Evolutionary conservation across 2,113 vertebrate species (phyloP), one percentile per base, ranked within the genome.

Genomic region (Nycticebus coucang): DNA sequence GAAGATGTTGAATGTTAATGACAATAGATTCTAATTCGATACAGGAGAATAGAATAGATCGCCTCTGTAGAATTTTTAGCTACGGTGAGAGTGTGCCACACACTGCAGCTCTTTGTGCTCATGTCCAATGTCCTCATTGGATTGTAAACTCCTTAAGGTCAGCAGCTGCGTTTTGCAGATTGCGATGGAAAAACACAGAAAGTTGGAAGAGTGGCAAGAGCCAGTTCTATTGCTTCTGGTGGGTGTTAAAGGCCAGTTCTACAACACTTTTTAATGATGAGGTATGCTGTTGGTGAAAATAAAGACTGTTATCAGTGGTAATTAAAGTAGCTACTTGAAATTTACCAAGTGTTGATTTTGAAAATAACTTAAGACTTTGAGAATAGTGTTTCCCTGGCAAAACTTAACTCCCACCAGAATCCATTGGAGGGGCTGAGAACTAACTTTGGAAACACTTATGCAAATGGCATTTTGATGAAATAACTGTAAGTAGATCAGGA

Each of bases 401-500:
- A 96, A 75, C 50, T 72, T 79, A 69, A 86, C 93, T 97, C 50
- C 89, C n/a, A 79, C 74, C 78, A 92, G 80, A 84, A 82, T 69
- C 95, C 75, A 64, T 45, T 60, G 75, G 66, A 95, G 69, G 33
- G 66, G 86, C 60, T 33, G 18, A 92, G 66, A 93, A 94, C 87
- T 26, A 57, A 95, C 72, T 72, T 97, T 95, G 96, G 96, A 93
- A 96, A 96, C 75, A 91, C 37, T 96, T 95, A 93, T 78, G 92
- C 89, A 89, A 95, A 97, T 93, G 79, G 83, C 50, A 96, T 97
- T 96, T 96, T 94, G 96, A 97, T 97, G 96, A 95, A 93, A 97
- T 95, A 91, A 96, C 83, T 84, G 59, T 88, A 64, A 97, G 69
- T 78, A 71, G 91, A 96, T 96, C 80, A 93, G 89, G 90, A 96